phyloP scores from a whole-genome alignment of 2,888 invertebrate species.

The Lasioglossum leucozonium region DNA sequence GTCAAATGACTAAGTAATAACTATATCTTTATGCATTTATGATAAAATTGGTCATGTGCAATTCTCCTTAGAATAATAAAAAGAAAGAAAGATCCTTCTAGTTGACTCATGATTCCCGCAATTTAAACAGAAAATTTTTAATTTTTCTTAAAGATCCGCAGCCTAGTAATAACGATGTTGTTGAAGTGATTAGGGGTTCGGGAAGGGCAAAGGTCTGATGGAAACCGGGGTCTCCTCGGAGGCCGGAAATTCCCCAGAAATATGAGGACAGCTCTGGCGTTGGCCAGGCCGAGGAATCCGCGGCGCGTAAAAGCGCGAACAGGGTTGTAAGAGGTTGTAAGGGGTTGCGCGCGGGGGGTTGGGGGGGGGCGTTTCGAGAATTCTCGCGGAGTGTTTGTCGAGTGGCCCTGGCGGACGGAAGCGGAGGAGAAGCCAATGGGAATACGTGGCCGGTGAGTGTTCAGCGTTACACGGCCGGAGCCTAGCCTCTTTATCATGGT shows the following conservation, averaged over 20 bases:
- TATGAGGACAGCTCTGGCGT: not conserved
- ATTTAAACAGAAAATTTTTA: too few species aligned
- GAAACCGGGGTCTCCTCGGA: not conserved
- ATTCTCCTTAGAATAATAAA: too few species aligned
- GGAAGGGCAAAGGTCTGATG: not conserved
- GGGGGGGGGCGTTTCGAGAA: not conserved
- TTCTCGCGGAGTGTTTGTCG: constrained; percentile 50
- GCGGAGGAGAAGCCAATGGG: constrained; percentile 49
- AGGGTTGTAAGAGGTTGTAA: not conserved
- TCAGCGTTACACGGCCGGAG: not conserved
- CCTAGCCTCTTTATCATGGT: constrained; percentile 53
- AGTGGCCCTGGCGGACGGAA: constrained; percentile 40
- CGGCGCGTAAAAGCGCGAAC: not conserved
- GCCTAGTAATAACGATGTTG: not conserved
- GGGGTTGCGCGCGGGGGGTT: too few species aligned
- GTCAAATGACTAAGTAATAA: not conserved
- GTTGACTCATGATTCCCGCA: too few species aligned
- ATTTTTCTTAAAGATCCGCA: too few species aligned
- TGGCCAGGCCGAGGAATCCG: not conserved
- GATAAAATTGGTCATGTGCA: too few species aligned
- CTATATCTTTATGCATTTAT: too few species aligned
- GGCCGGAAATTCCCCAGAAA: not conserved
- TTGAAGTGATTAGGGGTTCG: not conserved
- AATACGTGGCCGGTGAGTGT: constrained; percentile 17
- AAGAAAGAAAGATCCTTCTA: too few species aligned